A percentile compares a stretch with the other conserved stretches of the same genome.
Conservation (phyloP, 2,113 vertebrate genomes). For the Pseudonaja textilis region DNA sequence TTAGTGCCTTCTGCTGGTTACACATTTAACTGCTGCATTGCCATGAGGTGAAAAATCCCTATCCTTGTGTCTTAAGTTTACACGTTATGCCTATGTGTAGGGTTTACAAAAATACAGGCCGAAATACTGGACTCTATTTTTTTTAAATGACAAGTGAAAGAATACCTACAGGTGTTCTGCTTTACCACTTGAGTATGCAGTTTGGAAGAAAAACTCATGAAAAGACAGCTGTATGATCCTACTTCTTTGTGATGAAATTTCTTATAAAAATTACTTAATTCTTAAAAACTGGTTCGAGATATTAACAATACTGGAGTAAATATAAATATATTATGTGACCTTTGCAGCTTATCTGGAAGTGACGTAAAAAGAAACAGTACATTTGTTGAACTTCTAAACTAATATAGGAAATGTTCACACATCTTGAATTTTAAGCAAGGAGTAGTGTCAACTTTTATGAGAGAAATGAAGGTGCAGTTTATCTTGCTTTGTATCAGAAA, state of each 20-base stretch:
- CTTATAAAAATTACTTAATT: constrained; percentile 4
- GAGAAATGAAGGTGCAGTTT: not conserved
- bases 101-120: not conserved
- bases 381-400: not conserved
- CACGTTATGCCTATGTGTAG: not conserved
- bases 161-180: not conserved
- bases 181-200: not conserved
- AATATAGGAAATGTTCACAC: not conserved
- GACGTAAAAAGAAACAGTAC: not conserved
- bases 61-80: not conserved
- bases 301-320: constrained; percentile 33
- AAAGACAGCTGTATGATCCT: not conserved
- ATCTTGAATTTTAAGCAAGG: not conserved
- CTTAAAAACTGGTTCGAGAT: constrained; percentile 46
- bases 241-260: not conserved
- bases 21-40: not conserved
- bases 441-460: not conserved
- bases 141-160: not conserved
- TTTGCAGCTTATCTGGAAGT: not conserved
- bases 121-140: not conserved
- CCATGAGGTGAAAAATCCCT: not conserved
- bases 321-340: constrained; percentile 25
- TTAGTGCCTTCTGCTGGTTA: constrained; percentile 64
- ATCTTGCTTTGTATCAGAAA: constrained; percentile 30
- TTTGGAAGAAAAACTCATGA: not conserved